A percentile compares a stretch with the other conserved stretches of the same genome.
phyloP scores from a whole-genome alignment of 2,888 invertebrate genomes.

The Drymonia ruficornis region DNA sequence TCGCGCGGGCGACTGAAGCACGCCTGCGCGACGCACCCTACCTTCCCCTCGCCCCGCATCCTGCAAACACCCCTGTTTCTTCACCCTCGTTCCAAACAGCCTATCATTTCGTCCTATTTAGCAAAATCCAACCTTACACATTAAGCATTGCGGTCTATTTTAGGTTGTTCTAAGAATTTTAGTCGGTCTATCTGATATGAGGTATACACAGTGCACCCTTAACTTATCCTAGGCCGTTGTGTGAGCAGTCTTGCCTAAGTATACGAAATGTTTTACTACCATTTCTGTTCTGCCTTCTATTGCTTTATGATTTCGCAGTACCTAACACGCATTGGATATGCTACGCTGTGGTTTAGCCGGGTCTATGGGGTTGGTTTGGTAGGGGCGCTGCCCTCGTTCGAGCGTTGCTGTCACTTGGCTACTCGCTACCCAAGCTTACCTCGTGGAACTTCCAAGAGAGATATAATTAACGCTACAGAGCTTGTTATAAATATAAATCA shows the following conservation, averaged over 20 bases:
- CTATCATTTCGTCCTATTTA: conserved; percentile 36
- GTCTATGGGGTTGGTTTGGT: conserved; percentile 34
- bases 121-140: conserved; percentile 33
- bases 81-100: conserved; percentile 57
- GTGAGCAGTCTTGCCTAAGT: conserved; percentile 29
- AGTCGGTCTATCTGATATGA: conserved; percentile 60
- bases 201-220: conserved; percentile 77
- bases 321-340: conserved; percentile 14
- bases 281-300: conserved; percentile 40
- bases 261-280: conserved; percentile 31
- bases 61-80: conserved; percentile 78
- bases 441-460: conserved; percentile 41
- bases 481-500: conserved; percentile 9
- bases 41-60: conserved; percentile 66
- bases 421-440: conserved; percentile 54
- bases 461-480: conserved; percentile 40
- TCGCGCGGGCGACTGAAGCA: conserved; percentile 84
- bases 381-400: conserved; percentile 63
- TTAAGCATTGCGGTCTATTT: conserved; percentile 14
- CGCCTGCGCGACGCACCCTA: conserved; percentile 82
- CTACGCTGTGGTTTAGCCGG: conserved; percentile 8
- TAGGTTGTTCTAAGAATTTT: conserved; percentile 16
- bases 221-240: conserved; percentile 68
- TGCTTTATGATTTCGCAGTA: neutral
- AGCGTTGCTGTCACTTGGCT: conserved; percentile 63